phyloP scores from a whole-genome alignment of 2,797 vertebrate species.

The Alouatta caraya region DNA sequence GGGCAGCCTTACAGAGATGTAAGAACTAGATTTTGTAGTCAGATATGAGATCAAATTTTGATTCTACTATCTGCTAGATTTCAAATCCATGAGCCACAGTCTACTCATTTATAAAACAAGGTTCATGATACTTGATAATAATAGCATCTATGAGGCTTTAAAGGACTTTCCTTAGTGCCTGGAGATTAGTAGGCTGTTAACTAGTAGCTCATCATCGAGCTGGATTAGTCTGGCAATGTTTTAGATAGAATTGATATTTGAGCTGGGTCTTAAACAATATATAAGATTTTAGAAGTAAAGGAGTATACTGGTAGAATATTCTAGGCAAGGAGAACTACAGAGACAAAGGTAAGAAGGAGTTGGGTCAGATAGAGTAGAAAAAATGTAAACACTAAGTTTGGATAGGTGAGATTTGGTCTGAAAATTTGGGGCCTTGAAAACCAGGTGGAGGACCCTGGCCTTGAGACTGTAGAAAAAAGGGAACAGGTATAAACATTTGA shows the following conservation, averaged over 20 bases:
- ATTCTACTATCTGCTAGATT: background rate
- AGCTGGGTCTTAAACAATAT: background rate
- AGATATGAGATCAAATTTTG: background rate
- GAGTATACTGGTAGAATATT: background rate
- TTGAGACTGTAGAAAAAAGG: background rate
- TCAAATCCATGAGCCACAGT: background rate
- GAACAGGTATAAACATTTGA: background rate
- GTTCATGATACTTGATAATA: background rate
- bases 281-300: background rate
- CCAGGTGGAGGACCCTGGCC: background rate
- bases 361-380: background rate
- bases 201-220: background rate
- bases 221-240: background rate
- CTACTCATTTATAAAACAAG: background rate
- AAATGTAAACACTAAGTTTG: background rate
- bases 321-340: background rate
- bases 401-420: background rate
- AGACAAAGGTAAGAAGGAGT: background rate
- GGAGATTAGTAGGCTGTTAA: background rate
- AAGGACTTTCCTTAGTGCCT: background rate
- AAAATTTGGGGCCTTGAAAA: background rate
- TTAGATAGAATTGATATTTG: background rate
- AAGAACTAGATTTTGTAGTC: background rate
- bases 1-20: background rate
- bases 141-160: background rate